Evolutionary conservation across 53 echinoderm and acorn worm species (phyloP).

Genomic region (Stichopus horrens): DNA sequence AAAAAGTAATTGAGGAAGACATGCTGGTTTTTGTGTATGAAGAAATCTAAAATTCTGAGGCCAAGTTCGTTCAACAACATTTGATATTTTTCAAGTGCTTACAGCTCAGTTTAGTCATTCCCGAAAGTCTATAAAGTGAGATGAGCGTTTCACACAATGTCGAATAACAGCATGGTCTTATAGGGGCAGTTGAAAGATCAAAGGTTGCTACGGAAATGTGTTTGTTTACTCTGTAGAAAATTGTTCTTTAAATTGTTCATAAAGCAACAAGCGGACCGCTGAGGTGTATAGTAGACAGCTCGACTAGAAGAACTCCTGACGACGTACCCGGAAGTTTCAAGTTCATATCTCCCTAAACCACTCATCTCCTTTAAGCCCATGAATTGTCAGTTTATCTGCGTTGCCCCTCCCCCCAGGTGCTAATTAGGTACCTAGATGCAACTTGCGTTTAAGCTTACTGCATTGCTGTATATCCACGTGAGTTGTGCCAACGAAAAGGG

Average conservation of each 20-base stretch:
- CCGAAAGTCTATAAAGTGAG: slow-evolving; percentile 1
- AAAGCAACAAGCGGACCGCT: slow-evolving; percentile 11
- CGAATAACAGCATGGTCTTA: slow-evolving; percentile 12
- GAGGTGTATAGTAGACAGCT: background rate
- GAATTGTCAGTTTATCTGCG: slow-evolving; percentile 14
- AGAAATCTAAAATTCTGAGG: background rate
- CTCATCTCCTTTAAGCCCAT: slow-evolving; percentile 21
- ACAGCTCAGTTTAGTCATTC: slow-evolving; percentile 31
- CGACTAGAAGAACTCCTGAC: slow-evolving; percentile 1
- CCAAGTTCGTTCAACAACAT: slow-evolving; percentile 1
- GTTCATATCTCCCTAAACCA: slow-evolving; percentile 10
- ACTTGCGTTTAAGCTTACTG: slow-evolving; percentile 31
- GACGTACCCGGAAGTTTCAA: background rate
- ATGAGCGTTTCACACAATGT: slow-evolving; percentile 18
- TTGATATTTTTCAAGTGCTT: background rate
- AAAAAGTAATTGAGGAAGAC: background rate
- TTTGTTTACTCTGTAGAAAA: slow-evolving; percentile 20
- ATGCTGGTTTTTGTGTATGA: background rate
- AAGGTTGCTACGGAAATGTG: slow-evolving; percentile 11
- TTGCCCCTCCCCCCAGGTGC: background rate
- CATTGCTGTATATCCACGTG: background rate
- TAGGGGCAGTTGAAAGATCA: background rate
- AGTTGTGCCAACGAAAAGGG: slow-evolving; percentile 16
- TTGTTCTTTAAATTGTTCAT: no score
- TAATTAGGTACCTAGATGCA: slow-evolving; percentile 25